A percentile compares a stretch with the other conserved stretches of the same genome.
These are phyloP conservation scores for Orientallactaga sibirica DNA, from an alignment of 2,797 vertebrate species.

Conservation along the genomic window DNA sequence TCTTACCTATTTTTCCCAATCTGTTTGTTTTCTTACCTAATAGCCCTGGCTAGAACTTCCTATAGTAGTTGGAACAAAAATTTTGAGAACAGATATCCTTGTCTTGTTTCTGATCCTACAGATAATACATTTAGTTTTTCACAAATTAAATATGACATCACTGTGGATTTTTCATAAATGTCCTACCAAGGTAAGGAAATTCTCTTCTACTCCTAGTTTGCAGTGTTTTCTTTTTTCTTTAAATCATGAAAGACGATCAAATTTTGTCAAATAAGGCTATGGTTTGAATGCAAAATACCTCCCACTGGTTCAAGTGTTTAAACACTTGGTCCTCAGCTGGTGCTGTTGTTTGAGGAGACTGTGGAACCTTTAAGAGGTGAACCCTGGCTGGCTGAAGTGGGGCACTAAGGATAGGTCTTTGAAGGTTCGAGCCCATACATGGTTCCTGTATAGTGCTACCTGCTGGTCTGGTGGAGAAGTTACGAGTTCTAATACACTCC, in stretches of 20 bases:
- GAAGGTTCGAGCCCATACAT: not conserved
- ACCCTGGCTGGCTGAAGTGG: not conserved
- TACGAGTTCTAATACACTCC: too few species aligned
- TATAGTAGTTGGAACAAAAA: not conserved
- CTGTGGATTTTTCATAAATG: not conserved
- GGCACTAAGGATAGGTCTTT: not conserved
- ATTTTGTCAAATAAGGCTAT: not conserved
- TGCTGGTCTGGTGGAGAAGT: not conserved
- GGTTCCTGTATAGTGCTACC: not conserved
- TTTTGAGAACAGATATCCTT: not conserved
- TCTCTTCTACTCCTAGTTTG: not conserved
- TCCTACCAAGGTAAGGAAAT: not conserved
- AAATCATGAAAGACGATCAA: not conserved
- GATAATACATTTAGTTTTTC: not conserved
- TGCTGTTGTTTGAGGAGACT: not conserved
- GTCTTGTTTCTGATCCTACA: not conserved
- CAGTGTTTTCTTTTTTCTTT: constrained; percentile 3
- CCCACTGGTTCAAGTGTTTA: not conserved
- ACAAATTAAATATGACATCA: not conserved
- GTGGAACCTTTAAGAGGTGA: not conserved
- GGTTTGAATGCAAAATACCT: not conserved
- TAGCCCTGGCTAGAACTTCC: not conserved
- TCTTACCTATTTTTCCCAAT: not conserved
- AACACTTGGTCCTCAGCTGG: not conserved
- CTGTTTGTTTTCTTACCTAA: constrained; percentile 11